A percentile compares a stretch with the other conserved stretches of the same genome.
Evolutionary conservation across 2,888 invertebrate species (phyloP).

Genomic region (Drosophila rubida): DNA sequence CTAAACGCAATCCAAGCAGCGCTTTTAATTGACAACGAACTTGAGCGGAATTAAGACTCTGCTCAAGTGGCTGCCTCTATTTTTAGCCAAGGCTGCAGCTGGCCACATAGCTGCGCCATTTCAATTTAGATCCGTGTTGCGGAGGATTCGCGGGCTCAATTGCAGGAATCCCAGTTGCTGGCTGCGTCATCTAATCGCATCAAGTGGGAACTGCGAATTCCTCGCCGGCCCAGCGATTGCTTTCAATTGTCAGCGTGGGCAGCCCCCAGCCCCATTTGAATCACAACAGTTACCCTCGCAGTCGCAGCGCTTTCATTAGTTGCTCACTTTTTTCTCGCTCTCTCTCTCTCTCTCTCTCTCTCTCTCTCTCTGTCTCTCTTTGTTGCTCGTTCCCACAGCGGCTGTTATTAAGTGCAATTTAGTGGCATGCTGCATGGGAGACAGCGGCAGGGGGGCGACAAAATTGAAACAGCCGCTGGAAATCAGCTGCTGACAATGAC

Average conservation of each 20-base stretch:
- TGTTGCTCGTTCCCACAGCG: no score
- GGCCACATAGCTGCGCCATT: neutral
- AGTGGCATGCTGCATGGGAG: conserved; percentile 9
- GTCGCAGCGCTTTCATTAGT: conserved; percentile 52
- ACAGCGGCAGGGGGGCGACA: neutral
- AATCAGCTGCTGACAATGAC: conserved; percentile 26
- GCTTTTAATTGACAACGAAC: neutral
- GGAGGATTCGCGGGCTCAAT: no score
- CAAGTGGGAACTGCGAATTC: no score
- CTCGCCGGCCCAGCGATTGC: conserved; percentile 57
- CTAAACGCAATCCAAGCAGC: neutral
- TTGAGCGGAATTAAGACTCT: neutral
- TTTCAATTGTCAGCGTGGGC: conserved; percentile 62
- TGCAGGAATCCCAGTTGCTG: conserved; percentile 11
- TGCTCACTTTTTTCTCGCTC: conserved; percentile 13
- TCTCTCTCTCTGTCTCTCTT: conserved; percentile 5
- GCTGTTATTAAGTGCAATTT: conserved; percentile 72
- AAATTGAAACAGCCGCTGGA: conserved; percentile 7
- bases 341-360: conserved; percentile 2
- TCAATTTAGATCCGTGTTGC: neutral
- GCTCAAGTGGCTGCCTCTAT: neutral
- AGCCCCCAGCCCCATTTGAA: no score
- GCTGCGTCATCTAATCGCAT: conserved; percentile 24
- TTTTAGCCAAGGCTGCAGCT: neutral
- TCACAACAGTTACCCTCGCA: neutral